These are phyloP conservation scores for Herpailurus yagouaroundi DNA, from an alignment of 2,113 vertebrate species.

Conservation along the genomic window DNA sequence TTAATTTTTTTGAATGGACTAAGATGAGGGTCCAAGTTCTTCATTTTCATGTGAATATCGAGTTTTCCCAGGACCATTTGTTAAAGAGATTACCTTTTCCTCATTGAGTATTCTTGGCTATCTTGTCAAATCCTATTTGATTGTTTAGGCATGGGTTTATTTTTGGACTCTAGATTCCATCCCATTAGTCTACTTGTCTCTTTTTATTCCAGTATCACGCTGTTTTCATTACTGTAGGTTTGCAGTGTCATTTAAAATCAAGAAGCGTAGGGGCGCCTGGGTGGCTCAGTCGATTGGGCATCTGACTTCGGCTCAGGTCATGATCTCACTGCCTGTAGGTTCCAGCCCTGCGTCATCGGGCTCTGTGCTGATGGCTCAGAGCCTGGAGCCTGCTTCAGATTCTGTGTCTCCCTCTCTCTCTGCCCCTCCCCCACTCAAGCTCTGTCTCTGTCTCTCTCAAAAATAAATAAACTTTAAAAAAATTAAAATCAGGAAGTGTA, in stretches of 20 bases:
- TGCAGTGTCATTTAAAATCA: neutral
- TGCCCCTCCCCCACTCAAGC: no score
- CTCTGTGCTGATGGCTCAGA: no score
- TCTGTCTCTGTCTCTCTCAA: no score
- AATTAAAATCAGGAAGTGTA: neutral
- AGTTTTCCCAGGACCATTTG: neutral
- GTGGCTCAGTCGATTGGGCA: no score
- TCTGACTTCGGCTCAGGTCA: no score
- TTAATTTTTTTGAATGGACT: neutral
- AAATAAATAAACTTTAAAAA: no score
- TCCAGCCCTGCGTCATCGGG: rapidly evolving
- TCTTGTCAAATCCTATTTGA: neutral
- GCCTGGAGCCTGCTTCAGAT: no score
- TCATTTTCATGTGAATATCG: neutral
- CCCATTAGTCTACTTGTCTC: neutral
- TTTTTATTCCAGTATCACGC: neutral
- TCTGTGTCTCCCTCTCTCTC: no score
- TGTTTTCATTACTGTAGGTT: neutral
- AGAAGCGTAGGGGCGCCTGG: neutral
- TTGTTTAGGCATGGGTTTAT: neutral
- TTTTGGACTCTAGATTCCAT: neutral
- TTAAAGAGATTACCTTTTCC: neutral
- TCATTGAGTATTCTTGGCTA: neutral
- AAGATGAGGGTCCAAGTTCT: neutral
- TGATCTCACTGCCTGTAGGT: no score